Evolutionary conservation across 2,797 vertebrate species (phyloP).

Genomic region (Triplophysa bombifrons): DNA sequence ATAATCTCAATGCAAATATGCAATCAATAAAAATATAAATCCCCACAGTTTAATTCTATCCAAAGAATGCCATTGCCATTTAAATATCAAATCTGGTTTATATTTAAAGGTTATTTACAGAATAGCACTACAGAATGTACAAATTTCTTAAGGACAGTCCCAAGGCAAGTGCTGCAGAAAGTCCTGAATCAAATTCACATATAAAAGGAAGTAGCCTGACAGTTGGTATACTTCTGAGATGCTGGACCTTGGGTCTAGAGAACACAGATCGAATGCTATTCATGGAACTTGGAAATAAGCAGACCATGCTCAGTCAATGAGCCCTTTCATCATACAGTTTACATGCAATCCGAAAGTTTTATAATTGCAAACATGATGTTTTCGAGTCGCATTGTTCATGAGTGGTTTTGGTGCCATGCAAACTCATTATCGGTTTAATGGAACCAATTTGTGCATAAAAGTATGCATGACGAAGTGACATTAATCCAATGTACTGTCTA

Average conservation of each 20-base stretch:
- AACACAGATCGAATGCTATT: neutral
- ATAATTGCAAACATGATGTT: neutral
- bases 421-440: constrained; percentile 20
- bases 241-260: neutral
- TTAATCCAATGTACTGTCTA: neutral
- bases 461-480: neutral
- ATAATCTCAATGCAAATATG: neutral
- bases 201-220: neutral
- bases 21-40: neutral
- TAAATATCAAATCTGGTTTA: no score
- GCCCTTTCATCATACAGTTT: neutral
- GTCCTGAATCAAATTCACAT: neutral
- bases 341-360: neutral
- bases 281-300: constrained; percentile 10
- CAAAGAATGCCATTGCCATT: no score
- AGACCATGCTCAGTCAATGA: neutral
- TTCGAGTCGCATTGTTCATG: neutral
- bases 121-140: neutral
- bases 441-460: constrained; percentile 4
- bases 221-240: neutral
- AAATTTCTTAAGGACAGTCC: neutral
- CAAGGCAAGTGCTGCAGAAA: constrained; percentile 6
- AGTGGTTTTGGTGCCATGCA: neutral
- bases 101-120: no score
- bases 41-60: no score